Percentiles rank a stretch among this genome's conserved stretches.
phyloP scores from a whole-genome alignment of 1,140 invertebrate genomes.

The Mya arenaria region DNA sequence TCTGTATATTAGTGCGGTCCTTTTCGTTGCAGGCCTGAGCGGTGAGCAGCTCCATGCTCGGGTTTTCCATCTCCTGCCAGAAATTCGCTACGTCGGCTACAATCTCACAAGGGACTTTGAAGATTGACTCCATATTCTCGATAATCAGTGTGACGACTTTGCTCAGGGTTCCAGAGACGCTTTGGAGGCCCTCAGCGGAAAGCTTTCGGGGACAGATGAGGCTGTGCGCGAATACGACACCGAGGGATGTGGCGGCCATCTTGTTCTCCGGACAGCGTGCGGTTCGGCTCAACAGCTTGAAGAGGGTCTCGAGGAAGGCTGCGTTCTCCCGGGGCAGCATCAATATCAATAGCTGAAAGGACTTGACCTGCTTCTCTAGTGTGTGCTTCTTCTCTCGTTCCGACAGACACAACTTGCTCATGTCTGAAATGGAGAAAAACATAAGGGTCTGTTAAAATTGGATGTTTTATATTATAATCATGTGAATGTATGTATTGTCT shows the following conservation, averaged over 20 bases:
- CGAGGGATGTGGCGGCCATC: slow-evolving; percentile 94
- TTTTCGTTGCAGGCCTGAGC: slow-evolving; percentile 15
- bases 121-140: slow-evolving; percentile 86
- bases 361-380: slow-evolving; percentile 85
- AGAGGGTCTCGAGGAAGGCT: slow-evolving; percentile 88
- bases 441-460: too few species aligned
- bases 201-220: slow-evolving; percentile 92
- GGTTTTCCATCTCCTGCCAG: slow-evolving; percentile 72
- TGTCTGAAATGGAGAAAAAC: slow-evolving; percentile 75
- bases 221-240: slow-evolving; percentile 95
- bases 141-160: slow-evolving; percentile 94
- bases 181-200: slow-evolving; percentile 59
- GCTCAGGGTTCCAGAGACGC: slow-evolving; percentile 71
- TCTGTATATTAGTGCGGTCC: too few species aligned
- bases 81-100: slow-evolving; percentile 70
- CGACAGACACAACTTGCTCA: slow-evolving; percentile 71
- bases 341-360: slow-evolving; percentile 91
- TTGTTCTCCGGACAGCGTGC: slow-evolving; percentile 88
- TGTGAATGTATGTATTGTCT: too few species aligned
- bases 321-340: slow-evolving; percentile 90
- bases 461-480: too few species aligned
- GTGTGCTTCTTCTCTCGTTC: slow-evolving; percentile 60
- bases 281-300: slow-evolving; percentile 89
- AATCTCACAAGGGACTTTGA: slow-evolving; percentile 82
- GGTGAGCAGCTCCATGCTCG: slow-evolving; percentile 47